A percentile compares a stretch with the other conserved stretches of the same genome.
Conservation (phyloP, 2,888 invertebrate species). For the Operophtera brumata region DNA sequence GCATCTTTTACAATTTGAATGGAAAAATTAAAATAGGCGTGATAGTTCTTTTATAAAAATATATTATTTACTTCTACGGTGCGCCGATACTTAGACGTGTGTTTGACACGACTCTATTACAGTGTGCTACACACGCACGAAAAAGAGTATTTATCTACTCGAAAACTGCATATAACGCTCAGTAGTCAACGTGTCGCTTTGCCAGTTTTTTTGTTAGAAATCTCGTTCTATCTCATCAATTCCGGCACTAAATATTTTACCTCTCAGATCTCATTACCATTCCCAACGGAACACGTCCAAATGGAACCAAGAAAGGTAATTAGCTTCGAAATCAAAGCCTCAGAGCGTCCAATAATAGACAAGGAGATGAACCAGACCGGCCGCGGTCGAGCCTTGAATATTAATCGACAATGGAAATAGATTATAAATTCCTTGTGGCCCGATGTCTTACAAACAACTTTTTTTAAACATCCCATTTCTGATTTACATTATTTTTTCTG, state of each 20-base stretch:
- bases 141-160: no score
- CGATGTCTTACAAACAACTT: slow-evolving; percentile 77
- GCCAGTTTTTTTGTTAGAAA: neutral
- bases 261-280: slow-evolving; percentile 25
- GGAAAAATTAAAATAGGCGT: no score
- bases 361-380: slow-evolving; percentile 81
- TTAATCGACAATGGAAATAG: slow-evolving; percentile 81
- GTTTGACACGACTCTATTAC: no score
- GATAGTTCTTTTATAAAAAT: no score
- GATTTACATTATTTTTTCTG: slow-evolving; percentile 75
- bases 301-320: slow-evolving; percentile 66
- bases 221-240: neutral
- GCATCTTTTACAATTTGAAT: no score
- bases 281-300: slow-evolving; percentile 31
- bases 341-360: slow-evolving; percentile 68
- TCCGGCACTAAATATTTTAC: slow-evolving; percentile 5
- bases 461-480: slow-evolving; percentile 70
- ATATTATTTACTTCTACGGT: no score
- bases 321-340: slow-evolving; percentile 74
- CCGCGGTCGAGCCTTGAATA: slow-evolving; percentile 77
- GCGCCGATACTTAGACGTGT: no score
- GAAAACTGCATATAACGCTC: no score
- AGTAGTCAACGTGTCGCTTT: no score
- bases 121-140: no score
- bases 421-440: slow-evolving; percentile 79